A percentile compares a stretch with the other conserved stretches of the same genome.
These are phyloP conservation scores for Pardalotus punctatus DNA, from an alignment of 2,113 vertebrate species.

Conservation along the genomic window DNA sequence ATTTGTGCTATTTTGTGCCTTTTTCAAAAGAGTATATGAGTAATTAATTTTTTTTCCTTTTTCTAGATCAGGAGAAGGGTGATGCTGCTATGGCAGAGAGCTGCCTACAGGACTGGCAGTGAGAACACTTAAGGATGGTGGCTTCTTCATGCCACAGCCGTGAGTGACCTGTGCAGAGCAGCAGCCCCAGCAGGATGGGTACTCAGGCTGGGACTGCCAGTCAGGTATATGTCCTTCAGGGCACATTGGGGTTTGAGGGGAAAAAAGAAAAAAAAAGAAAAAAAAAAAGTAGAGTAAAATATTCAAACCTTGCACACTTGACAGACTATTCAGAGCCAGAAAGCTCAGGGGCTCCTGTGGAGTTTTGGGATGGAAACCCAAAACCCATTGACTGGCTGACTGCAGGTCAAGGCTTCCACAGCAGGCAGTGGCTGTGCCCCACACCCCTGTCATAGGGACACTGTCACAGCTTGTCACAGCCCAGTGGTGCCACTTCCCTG, in stretches of 20 bases:
- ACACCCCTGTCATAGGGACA: fast-evolving
- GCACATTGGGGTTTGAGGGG: fast-evolving
- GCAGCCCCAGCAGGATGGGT: not conserved
- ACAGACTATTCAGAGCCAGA: not conserved
- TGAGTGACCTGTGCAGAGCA: not conserved
- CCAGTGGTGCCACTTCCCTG: fast-evolving
- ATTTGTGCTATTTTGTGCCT: not conserved
- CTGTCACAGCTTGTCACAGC: too few species aligned
- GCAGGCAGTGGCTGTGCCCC: not conserved
- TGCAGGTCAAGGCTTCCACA: not conserved
- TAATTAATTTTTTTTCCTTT: not conserved
- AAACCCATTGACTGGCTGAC: not conserved
- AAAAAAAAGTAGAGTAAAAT: fast-evolving
- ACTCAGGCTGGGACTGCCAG: not conserved
- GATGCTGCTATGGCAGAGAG: not conserved
- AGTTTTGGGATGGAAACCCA: not conserved
- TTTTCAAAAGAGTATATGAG: not conserved
- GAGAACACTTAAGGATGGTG: not conserved
- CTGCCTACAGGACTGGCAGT: not conserved
- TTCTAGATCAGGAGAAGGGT: not conserved
- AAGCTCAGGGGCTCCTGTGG: not conserved
- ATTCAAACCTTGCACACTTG: not conserved
- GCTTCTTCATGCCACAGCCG: not conserved
- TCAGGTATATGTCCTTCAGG: not conserved
- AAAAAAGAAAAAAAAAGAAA: fast-evolving